Evolutionary conservation across 2,797 vertebrate species (phyloP).

Genomic region (Phoebastria nigripes): DNA sequence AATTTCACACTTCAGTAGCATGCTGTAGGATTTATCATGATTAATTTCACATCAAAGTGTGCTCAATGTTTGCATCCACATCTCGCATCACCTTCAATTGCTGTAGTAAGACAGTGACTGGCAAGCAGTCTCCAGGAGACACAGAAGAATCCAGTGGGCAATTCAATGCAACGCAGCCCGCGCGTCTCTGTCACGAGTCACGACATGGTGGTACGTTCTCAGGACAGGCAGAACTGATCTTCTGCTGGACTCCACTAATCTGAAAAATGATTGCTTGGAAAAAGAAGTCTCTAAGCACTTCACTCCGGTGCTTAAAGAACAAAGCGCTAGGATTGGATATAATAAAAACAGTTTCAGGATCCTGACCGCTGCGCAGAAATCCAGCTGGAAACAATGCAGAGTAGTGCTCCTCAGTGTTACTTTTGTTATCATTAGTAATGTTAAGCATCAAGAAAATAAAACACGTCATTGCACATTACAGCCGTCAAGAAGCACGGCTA

Average conservation of each 20-base stretch:
- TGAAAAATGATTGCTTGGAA: constrained; percentile 68
- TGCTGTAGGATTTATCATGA: constrained; percentile 70
- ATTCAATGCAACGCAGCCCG: constrained; percentile 46
- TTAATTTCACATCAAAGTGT: constrained; percentile 77
- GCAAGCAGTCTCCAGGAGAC: constrained; percentile 63
- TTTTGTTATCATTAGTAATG: constrained; percentile 77
- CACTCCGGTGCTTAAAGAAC: constrained; percentile 48
- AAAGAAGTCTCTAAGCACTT: constrained; percentile 67
- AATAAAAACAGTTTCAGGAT: constrained; percentile 68
- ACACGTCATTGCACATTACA: constrained; percentile 83
- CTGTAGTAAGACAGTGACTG: constrained; percentile 69
- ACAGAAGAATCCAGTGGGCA: constrained; percentile 61
- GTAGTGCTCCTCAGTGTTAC: constrained; percentile 75
- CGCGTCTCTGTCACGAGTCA: constrained; percentile 20
- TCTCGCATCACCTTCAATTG: constrained; percentile 69
- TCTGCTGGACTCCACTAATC: constrained; percentile 65
- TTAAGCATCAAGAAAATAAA: constrained; percentile 77
- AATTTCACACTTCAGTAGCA: constrained; percentile 76
- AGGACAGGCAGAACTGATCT: constrained; percentile 57
- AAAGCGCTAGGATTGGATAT: constrained; percentile 68
- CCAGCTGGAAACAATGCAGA: constrained; percentile 64
- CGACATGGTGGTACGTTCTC: constrained; percentile 9
- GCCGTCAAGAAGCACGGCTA: constrained; percentile 71
- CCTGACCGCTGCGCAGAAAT: constrained; percentile 55
- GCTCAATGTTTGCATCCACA: constrained; percentile 68